phyloP scores from a whole-genome alignment of 2,113 vertebrate genomes.

The Platycercus adscitus region DNA sequence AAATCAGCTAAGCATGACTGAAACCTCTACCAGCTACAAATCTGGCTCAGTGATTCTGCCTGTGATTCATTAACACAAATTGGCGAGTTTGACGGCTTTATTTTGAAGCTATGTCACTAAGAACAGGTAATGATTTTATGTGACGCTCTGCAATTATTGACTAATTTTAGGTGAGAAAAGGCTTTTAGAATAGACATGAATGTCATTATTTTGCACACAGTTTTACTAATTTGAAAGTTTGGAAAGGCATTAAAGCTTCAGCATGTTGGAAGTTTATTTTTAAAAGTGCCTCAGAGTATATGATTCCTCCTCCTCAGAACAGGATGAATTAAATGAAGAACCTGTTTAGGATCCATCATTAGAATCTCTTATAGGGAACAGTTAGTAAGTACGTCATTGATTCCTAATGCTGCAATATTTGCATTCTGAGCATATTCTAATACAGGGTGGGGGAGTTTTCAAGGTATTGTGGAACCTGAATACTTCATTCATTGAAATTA shows the following conservation, averaged over 20 bases:
- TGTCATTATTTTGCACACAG: background rate
- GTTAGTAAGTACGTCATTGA: background rate
- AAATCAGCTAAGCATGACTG: background rate
- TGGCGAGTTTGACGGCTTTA: background rate
- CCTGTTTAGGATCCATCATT: background rate
- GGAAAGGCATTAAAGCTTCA: background rate
- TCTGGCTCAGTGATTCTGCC: background rate
- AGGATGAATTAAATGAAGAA: constrained; percentile 20
- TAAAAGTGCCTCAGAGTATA: background rate
- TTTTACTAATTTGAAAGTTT: constrained; percentile 8
- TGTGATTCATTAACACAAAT: constrained; percentile 19
- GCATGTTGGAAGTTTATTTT: constrained; percentile 28
- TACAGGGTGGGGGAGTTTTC: background rate
- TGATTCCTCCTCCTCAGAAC: constrained; percentile 29
- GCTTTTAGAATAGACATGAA: background rate
- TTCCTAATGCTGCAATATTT: background rate
- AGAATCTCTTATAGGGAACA: background rate
- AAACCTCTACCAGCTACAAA: background rate
- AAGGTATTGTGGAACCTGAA: background rate
- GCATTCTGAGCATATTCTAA: background rate
- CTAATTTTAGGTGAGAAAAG: constrained; percentile 37
- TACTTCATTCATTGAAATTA: background rate
- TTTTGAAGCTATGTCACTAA: constrained; percentile 12
- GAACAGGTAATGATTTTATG: constrained; percentile 12
- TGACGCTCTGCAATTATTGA: constrained; percentile 23